These are phyloP conservation scores for Acanthosepion pharaonis DNA, from an alignment of 2,888 invertebrate species.

Conservation along the genomic window DNA sequence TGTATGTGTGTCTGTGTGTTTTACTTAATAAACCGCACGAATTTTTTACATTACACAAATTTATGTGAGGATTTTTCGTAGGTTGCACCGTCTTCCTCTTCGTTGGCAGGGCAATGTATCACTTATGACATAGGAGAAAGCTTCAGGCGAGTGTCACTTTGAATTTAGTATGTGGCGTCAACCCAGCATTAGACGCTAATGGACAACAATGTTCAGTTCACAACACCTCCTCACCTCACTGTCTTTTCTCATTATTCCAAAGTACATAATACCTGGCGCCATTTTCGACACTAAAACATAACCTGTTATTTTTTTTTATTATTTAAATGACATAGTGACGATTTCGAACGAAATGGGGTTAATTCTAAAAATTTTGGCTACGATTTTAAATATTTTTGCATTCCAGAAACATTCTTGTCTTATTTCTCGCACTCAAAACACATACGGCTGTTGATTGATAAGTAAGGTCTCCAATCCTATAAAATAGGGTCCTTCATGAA, in stretches of 20 bases:
- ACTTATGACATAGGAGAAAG: background rate
- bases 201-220: background rate
- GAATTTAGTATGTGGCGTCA: background rate
- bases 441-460: too few relatives aligned
- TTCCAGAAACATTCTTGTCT: too few relatives aligned
- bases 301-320: background rate
- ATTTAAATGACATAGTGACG: background rate
- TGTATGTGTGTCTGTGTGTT: too few relatives aligned
- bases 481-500: too few relatives aligned
- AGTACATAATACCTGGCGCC: background rate
- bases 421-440: too few relatives aligned
- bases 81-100: background rate
- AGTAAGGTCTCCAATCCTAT: too few relatives aligned
- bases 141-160: background rate
- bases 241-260: background rate
- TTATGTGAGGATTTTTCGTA: too few relatives aligned
- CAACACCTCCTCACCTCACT: background rate
- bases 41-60: too few relatives aligned
- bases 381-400: too few relatives aligned
- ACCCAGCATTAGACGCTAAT: background rate
- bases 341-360: too few relatives aligned
- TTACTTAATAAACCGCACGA: too few relatives aligned
- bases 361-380: too few relatives aligned
- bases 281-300: constrained; percentile 8
- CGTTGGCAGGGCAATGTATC: background rate